Base-by-base conservation (phyloP, 2,888 invertebrate genomes). In the Andrena minutula region DNA sequence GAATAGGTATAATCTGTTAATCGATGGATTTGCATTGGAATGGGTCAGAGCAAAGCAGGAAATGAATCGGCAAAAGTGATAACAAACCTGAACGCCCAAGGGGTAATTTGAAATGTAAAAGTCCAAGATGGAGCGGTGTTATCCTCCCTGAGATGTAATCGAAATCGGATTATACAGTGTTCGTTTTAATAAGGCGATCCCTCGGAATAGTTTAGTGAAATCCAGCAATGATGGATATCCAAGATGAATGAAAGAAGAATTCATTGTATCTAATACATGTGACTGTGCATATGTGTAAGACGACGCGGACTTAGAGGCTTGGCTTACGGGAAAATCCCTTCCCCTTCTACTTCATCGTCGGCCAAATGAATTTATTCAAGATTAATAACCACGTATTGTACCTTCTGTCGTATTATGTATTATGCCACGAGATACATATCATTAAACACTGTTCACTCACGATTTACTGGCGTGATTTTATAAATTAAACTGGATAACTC, bases 101-200 rank as follows among this genome's bases (percentile, higher is more conserved):
- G n/a, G 8, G 51, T 49, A 60, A 69, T 69, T 49, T 75, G 20
- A 47, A 69, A 75, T 49, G 58, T 30, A 58, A 35, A 68, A 23
- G 23, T 49, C 2, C n/a, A 16, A 4, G 12, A 35, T 60, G 60
- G 49, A 35, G 41, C 60, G 20, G 12, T 28, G 60, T 75, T 69
- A 69, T 69, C 70, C 32, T 49, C 56, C 12, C 16, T 16, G 41
- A 6, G 53, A 23, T 26, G 35, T 26, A 73, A 30, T 41, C 49
- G 12, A 69, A 69, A 75, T 68, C 74, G 74, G 66, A 74, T 75
- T 75, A 75, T 12, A 35, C 23, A 26, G 60, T 35, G n/a, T 69
- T 8, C 32, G 69, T 75, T 75, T 60, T 61, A 69, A 75, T 69
- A 75, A 69, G 75, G 23, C 30, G 53, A 30, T 73, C 10, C 30